Evolutionary conservation across 2,113 vertebrate genomes (phyloP).

Genomic region (Poecile atricapillus): DNA sequence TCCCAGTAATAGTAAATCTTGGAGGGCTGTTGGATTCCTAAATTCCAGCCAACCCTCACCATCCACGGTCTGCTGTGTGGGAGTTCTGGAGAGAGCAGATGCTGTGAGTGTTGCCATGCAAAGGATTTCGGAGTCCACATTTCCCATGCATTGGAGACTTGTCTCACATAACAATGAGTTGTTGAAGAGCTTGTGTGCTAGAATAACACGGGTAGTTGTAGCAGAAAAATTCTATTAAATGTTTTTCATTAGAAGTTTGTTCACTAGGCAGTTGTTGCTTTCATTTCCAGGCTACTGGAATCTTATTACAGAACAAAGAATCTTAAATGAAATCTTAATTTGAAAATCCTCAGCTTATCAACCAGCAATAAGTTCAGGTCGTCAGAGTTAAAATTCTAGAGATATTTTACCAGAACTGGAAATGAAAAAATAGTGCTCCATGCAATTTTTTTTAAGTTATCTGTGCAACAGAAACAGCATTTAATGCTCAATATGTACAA

Average conservation of each 20-base stretch:
- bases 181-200: not conserved
- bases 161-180: not conserved
- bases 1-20: not conserved
- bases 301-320: slow-evolving; percentile 9
- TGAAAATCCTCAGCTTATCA: not conserved
- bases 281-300: not conserved
- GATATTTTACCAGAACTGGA: not conserved
- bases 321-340: slow-evolving; percentile 40
- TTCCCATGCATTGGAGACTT: not conserved
- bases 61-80: not conserved
- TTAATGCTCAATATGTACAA: not conserved
- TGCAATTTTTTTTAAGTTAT: not conserved
- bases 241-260: not conserved
- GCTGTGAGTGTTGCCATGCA: not conserved
- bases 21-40: not conserved
- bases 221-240: not conserved
- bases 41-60: not conserved
- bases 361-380: not conserved
- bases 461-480: not conserved
- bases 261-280: not conserved
- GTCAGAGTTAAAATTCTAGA: not conserved
- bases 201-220: not conserved
- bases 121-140: not conserved
- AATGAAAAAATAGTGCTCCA: not conserved
- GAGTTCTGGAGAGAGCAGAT: not conserved